These are phyloP conservation scores for Salvelinus namaycush DNA, from an alignment of 2,113 vertebrate species.

Conservation along the genomic window DNA sequence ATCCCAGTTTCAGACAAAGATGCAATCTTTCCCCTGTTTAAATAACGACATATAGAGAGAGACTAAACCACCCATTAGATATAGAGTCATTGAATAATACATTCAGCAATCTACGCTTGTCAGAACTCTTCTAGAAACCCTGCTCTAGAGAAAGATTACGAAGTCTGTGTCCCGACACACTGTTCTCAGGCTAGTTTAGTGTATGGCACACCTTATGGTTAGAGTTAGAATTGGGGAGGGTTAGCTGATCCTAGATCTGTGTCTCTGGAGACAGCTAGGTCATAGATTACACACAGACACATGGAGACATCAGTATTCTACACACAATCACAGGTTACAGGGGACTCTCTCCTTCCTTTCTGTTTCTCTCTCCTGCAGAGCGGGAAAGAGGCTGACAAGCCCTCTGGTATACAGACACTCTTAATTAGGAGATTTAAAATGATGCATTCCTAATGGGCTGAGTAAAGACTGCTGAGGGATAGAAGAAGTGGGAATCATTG, in stretches of 20 bases:
- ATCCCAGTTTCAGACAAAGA: neutral
- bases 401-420: neutral
- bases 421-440: neutral
- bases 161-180: neutral
- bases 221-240: neutral
- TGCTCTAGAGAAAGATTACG: neutral
- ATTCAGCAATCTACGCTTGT: neutral
- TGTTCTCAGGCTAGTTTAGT: neutral
- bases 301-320: conserved; percentile 10
- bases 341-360: neutral
- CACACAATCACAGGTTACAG: neutral
- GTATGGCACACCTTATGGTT: neutral
- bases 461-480: no score
- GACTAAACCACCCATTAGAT: neutral
- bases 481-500: no score
- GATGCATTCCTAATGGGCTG: no score
- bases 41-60: neutral
- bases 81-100: neutral
- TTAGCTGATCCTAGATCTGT: conserved; percentile 2
- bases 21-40: neutral
- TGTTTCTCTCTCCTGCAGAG: neutral
- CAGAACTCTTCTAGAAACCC: neutral
- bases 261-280: neutral
- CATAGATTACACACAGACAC: neutral
- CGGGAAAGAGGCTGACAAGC: neutral